Evolutionary conservation across 2,888 invertebrate species (phyloP), one percentile per base, ranked within the genome.

Genomic region (Stratiomys singularior): DNA sequence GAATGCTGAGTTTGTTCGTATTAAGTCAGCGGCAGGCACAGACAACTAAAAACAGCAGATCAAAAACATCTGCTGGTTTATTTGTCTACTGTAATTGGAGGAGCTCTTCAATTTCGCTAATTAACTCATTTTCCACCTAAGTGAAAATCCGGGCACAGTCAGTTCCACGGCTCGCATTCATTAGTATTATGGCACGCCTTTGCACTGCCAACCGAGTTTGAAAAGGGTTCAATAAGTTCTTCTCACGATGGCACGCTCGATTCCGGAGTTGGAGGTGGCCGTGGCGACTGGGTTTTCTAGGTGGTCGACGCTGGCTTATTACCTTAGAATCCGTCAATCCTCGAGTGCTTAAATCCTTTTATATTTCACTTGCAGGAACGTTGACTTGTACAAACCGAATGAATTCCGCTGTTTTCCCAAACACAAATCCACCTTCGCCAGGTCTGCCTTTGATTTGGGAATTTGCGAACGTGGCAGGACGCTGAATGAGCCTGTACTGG

Each of bases 41-140:
- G 11, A 21, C 21, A 0, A 25, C 4, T 60, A 23, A 13, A 60
- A 60, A 21, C 23, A 0, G 9, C 21, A 58, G 74, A 74, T 76
- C 63, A 76, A 76, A 64, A 64, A 76, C 76, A 76, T 76, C 76
- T 76, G 76, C 52, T 63, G 64, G 64, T 63, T 27, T 76, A 28
- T 76, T 76, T 76, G 64, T 64, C 30, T 64, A 21, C 27, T 52
- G 52, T 76, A 63, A 64, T 76, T 46, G 60, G 64, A 52, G 28
- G 15, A 28, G 23, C 64, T 76, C 64, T 76, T 64, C 76, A 76
- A 76, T 76, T 76, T 76, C 52, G 13, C 76, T 76, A 76, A 76
- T 76, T 76, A 76, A 76, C 76, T 76, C 44, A 76, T 76, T 76
- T 76, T 76, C 76, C 64, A 47, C 76, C 76, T 64, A 11, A 28